These are phyloP conservation scores for Taeniopygia guttata DNA, from an alignment of 2,797 vertebrate genomes.

Conservation along the genomic window DNA sequence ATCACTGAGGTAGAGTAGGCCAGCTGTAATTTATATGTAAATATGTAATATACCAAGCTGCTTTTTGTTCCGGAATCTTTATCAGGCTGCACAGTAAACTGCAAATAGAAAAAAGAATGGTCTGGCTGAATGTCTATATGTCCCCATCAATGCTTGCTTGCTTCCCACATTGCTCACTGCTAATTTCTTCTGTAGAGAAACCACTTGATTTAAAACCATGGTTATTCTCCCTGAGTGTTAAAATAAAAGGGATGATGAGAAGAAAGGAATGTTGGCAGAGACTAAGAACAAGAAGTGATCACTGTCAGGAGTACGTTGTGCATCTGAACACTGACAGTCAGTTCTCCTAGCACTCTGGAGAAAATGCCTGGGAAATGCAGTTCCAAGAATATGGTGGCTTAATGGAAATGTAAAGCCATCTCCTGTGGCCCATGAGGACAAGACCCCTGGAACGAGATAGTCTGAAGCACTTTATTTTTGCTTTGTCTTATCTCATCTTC, in stretches of 20 bases:
- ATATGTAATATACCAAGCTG: neutral
- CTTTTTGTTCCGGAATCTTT: neutral
- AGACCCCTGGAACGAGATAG: neutral
- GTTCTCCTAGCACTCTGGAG: neutral
- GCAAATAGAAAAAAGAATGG: neutral
- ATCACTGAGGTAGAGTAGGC: neutral
- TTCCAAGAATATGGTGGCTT: neutral
- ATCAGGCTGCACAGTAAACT: neutral
- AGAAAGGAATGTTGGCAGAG: neutral
- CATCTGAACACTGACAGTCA: neutral
- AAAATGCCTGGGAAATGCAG: neutral
- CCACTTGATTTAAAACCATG: neutral
- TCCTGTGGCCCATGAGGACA: neutral
- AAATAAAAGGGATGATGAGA: neutral
- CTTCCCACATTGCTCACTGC: neutral
- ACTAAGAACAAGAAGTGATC: neutral
- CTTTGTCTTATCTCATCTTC: slow-evolving; percentile 1
- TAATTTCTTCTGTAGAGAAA: neutral
- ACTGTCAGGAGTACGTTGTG: neutral
- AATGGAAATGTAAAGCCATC: slow-evolving; percentile 16
- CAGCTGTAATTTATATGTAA: neutral
- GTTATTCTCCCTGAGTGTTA: neutral
- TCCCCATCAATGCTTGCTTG: neutral
- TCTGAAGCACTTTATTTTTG: slow-evolving; percentile 2
- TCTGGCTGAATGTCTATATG: neutral